A percentile compares a stretch with the other conserved stretches of the same genome.
phyloP scores from a whole-genome alignment of 2,888 invertebrate species.

The Tetragnatha montana region DNA sequence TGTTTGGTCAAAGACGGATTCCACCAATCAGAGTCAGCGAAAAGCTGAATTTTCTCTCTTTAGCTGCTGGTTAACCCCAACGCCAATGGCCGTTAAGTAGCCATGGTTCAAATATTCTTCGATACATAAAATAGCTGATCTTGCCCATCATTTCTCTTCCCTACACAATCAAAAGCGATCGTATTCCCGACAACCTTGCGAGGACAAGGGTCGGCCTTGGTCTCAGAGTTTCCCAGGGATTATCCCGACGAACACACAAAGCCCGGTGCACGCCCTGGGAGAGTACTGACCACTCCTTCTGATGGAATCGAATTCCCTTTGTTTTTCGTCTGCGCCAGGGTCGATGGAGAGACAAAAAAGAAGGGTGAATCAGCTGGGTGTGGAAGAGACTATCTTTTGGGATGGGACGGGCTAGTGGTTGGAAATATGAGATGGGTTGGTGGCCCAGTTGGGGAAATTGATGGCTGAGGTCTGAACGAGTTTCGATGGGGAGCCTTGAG shows the following conservation, averaged over 20 bases:
- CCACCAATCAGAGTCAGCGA: too few relatives aligned
- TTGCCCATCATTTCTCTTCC: conserved; percentile 6
- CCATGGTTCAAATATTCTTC: too few relatives aligned
- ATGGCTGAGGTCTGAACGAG: too few relatives aligned
- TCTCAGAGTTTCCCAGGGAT: conserved; percentile 6
- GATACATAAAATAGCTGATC: conserved; percentile 11
- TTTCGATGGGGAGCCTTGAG: too few relatives aligned
- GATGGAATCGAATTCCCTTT: conserved; percentile 40
- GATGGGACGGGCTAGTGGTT: too few relatives aligned
- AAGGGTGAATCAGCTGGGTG: conserved; percentile 4
- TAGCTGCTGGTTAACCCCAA: too few relatives aligned
- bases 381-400: not conserved
- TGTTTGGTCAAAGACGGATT: too few relatives aligned
- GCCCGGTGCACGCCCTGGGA: conserved; percentile 52
- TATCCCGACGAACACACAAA: conserved; percentile 37
- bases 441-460: too few relatives aligned
- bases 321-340: conserved; percentile 9
- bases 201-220: conserved; percentile 37
- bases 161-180: conserved; percentile 10
- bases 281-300: conserved; percentile 28
- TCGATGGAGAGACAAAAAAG: conserved; percentile 3
- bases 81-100: too few relatives aligned
- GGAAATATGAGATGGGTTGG: too few relatives aligned
- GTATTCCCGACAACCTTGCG: conserved; percentile 14
- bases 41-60: too few relatives aligned